Percentiles rank a stretch among this genome's conserved stretches.
These are phyloP conservation scores for Tipula helvola DNA, from an alignment of 2,888 invertebrate species.

Conservation along the genomic window DNA sequence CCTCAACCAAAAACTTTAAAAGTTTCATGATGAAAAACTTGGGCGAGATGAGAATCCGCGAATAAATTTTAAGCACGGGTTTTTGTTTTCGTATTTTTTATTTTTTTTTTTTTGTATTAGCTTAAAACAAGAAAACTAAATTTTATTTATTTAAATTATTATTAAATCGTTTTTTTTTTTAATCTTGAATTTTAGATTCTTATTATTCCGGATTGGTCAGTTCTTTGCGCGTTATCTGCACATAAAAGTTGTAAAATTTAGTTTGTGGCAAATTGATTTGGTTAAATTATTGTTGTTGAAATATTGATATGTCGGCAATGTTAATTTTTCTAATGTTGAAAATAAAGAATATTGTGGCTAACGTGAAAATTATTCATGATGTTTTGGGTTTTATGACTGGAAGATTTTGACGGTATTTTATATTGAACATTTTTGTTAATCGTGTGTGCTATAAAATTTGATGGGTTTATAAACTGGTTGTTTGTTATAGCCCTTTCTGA, in stretches of 20 bases:
- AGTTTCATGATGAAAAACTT: neutral
- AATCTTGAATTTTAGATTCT: neutral
- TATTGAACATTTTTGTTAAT: no score
- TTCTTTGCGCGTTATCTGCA: neutral
- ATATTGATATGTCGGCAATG: neutral
- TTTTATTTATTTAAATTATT: neutral
- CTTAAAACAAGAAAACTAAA: neutral
- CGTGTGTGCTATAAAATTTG: no score
- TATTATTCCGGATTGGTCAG: neutral
- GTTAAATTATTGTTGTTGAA: neutral
- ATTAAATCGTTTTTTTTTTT: neutral
- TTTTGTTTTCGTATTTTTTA: neutral
- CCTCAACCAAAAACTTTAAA: constrained; percentile 6
- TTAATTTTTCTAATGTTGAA: neutral
- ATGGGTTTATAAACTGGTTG: no score
- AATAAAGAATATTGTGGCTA: neutral
- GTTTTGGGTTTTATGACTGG: no score
- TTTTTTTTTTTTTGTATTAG: neutral
- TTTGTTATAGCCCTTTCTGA: no score
- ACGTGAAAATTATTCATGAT: no score
- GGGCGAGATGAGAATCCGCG: neutral
- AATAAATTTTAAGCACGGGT: neutral
- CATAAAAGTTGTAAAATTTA: neutral
- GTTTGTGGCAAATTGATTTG: neutral
- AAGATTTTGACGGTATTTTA: no score